Evolutionary conservation across 2,113 vertebrate species (phyloP).

Genomic region (Pluvianellus socialis): DNA sequence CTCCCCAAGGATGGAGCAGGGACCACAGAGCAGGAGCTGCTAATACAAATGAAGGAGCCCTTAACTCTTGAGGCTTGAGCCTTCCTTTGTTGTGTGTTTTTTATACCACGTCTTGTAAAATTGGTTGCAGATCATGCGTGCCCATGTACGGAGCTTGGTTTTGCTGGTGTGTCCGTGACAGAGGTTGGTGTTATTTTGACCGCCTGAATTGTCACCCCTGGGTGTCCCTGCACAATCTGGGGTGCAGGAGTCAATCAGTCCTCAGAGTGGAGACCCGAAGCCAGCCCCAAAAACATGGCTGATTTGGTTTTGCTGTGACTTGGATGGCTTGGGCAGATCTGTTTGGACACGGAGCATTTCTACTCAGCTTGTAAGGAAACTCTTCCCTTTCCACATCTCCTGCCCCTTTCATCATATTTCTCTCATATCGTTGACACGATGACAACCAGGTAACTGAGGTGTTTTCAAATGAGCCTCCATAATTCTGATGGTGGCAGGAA

Average conservation of each 20-base stretch:
- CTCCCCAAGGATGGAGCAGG: not conserved
- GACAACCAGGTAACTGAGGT: not conserved
- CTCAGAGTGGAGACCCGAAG: not conserved
- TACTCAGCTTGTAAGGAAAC: not conserved
- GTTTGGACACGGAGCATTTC: not conserved
- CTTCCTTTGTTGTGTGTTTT: not conserved
- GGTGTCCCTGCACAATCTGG: not conserved
- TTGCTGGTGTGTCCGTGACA: accelerated
- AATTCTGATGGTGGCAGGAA: not conserved
- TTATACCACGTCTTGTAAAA: not conserved
- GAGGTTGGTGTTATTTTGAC: not conserved
- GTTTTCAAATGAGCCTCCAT: not conserved
- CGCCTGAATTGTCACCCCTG: not conserved
- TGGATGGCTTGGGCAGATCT: not conserved
- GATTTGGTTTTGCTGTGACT: not conserved
- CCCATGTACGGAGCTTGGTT: not conserved
- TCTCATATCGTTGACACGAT: not conserved
- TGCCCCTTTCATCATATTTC: not conserved
- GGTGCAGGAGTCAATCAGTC: not conserved
- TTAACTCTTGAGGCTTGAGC: not conserved
- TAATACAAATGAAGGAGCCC: not conserved
- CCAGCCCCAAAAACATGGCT: too few species aligned
- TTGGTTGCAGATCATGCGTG: accelerated
- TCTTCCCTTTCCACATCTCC: not conserved
- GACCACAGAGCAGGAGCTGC: not conserved